phyloP scores from a whole-genome alignment of 1,140 invertebrate genomes.

The Andrena cerasifolii region DNA sequence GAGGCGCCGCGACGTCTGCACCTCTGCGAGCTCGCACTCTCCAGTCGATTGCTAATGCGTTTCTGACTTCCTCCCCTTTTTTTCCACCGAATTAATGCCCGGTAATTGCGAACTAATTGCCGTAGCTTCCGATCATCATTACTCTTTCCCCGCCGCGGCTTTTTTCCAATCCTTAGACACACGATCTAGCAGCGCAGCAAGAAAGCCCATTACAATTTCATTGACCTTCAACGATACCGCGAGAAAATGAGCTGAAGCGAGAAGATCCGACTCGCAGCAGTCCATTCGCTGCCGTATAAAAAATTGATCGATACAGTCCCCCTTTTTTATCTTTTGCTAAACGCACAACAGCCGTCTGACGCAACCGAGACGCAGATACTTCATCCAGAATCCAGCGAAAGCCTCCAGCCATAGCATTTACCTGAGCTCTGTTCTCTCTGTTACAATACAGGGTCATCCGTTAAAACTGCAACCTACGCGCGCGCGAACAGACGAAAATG shows the following conservation, averaged over 20 bases:
- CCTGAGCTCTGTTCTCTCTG: no score
- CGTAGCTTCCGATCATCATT: background rate
- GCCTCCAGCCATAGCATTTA: no score
- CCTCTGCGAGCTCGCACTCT: background rate
- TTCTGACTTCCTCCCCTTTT: background rate
- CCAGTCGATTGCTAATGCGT: background rate
- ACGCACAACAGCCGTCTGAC: no score
- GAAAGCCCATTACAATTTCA: constrained; percentile 34
- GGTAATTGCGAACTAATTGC: constrained; percentile 18
- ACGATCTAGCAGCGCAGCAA: background rate
- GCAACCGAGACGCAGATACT: no score
- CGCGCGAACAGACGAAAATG: no score
- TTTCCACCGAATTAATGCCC: background rate
- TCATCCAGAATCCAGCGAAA: no score
- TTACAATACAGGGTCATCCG: no score
- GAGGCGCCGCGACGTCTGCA: constrained; percentile 47
- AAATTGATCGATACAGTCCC: no score
- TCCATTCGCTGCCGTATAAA: background rate
- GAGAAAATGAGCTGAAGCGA: background rate
- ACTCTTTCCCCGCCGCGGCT: background rate
- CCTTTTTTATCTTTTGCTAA: no score
- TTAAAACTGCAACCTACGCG: no score
- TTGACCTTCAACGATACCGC: background rate
- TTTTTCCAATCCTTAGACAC: background rate
- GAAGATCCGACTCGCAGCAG: background rate